phyloP scores from a whole-genome alignment of 64 coral and sea anemone species.

The Hydrozoanthus tunicans region DNA sequence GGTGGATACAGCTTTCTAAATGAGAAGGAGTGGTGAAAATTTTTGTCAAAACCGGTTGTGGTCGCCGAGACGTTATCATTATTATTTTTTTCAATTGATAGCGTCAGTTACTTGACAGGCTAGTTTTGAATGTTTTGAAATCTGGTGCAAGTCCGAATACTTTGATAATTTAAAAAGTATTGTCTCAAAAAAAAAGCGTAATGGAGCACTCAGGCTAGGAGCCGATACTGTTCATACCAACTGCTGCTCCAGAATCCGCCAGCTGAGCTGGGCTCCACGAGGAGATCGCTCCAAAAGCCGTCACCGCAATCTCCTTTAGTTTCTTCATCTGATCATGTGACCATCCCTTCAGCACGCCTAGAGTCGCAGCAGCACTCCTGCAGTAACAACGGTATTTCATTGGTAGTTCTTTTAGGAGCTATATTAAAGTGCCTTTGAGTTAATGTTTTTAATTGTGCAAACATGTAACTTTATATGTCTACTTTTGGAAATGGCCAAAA shows the following conservation, averaged over 20 bases:
- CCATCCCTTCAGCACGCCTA: conserved; percentile 57
- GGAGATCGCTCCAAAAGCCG: conserved; percentile 52
- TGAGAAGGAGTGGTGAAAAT: no score
- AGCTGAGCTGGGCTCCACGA: conserved; percentile 55
- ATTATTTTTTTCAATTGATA: no score
- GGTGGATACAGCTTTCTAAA: no score
- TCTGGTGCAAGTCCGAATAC: background rate
- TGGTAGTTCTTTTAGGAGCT: background rate
- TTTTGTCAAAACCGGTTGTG: no score
- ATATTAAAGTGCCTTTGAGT: no score
- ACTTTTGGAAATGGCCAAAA: no score
- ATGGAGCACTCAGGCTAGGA: background rate
- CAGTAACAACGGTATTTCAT: background rate
- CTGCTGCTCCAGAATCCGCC: conserved; percentile 35
- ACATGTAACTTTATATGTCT: no score
- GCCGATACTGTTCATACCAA: conserved; percentile 40
- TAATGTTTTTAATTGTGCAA: no score
- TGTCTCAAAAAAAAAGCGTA: background rate
- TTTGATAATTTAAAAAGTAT: background rate
- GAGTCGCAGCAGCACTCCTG: conserved; percentile 49
- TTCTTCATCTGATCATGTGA: conserved; percentile 48
- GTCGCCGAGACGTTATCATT: no score
- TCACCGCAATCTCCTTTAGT: conserved; percentile 59
- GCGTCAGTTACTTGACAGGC: no score
- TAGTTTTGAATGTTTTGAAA: no score